A percentile compares a stretch with the other conserved stretches of the same genome.
Evolutionary conservation across 1,140 invertebrate genomes (phyloP).

Genomic region (Drosophila virilis): DNA sequence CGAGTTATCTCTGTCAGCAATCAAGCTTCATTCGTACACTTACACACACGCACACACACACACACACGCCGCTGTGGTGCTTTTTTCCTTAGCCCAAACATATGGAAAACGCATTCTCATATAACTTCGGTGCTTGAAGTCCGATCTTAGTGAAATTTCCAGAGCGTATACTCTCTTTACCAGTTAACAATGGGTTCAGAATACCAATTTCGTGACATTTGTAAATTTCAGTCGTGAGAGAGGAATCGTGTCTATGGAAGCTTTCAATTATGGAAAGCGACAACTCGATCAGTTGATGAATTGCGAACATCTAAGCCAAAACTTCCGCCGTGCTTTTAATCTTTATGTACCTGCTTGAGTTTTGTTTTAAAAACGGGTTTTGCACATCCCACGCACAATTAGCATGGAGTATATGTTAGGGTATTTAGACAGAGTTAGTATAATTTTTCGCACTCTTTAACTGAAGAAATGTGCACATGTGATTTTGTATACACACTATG

Average conservation of each 20-base stretch:
- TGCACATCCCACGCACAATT: slow-evolving; percentile 69
- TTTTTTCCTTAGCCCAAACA: too few relatives aligned
- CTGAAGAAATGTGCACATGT: not conserved
- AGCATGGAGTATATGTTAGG: slow-evolving; percentile 22
- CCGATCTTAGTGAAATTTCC: too few relatives aligned
- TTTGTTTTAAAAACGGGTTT: slow-evolving; percentile 34
- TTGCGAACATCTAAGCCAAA: slow-evolving; percentile 8
- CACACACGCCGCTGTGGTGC: too few relatives aligned
- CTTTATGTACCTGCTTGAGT: not conserved
- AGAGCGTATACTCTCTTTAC: not conserved
- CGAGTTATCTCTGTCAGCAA: too few relatives aligned
- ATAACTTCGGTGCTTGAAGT: too few relatives aligned
- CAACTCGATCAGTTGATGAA: slow-evolving; percentile 14
- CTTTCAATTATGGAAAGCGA: slow-evolving; percentile 9
- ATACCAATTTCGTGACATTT: not conserved
- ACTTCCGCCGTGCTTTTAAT: slow-evolving; percentile 23
- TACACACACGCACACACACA: too few relatives aligned
- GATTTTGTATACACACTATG: not conserved
- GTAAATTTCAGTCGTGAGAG: not conserved
- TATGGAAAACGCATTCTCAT: too few relatives aligned
- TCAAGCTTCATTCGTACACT: too few relatives aligned
- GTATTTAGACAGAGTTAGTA: slow-evolving; percentile 17
- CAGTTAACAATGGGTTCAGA: not conserved
- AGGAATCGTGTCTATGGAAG: slow-evolving; percentile 7
- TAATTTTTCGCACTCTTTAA: slow-evolving; percentile 35